A percentile compares a stretch with the other conserved stretches of the same genome.
These are phyloP conservation scores for Cynocephalus volans DNA, from an alignment of 2,113 vertebrate species.

Conservation along the genomic window DNA sequence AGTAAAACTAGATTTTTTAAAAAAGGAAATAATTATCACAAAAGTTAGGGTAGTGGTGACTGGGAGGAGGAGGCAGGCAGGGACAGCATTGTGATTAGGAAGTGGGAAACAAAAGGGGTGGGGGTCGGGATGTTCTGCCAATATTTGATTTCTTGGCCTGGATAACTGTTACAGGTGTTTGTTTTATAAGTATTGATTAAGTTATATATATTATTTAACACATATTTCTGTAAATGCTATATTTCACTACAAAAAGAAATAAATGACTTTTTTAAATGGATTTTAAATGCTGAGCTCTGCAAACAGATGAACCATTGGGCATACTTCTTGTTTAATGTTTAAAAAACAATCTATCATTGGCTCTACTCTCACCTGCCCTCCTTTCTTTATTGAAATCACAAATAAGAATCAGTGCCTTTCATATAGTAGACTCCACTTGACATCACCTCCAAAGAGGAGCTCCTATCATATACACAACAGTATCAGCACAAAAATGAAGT, in stretches of 20 bases:
- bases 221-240: constrained; percentile 15
- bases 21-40: constrained; percentile 39
- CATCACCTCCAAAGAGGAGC: constrained; percentile 25
- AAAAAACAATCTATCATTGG: constrained; percentile 3
- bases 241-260: constrained; percentile 46
- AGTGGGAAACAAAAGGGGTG: neutral
- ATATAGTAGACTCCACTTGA: neutral
- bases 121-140: neutral
- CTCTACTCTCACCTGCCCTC: constrained; percentile 21
- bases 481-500: constrained; percentile 57
- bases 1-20: neutral
- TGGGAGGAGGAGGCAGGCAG: neutral
- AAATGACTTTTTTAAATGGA: neutral
- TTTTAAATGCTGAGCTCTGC: constrained; percentile 35
- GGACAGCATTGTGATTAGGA: neutral
- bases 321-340: constrained; percentile 30
- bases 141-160: constrained; percentile 32
- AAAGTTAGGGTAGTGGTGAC: neutral
- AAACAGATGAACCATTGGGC: neutral
- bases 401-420: constrained; percentile 5
- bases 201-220: constrained; percentile 33
- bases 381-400: constrained; percentile 34
- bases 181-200: constrained; percentile 24
- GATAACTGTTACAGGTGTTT: neutral
- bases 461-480: neutral